Percentiles rank a stretch among this genome's conserved stretches.
phyloP scores from a whole-genome alignment of 2,888 invertebrate genomes.

The Sinohyriopsis cumingii region DNA sequence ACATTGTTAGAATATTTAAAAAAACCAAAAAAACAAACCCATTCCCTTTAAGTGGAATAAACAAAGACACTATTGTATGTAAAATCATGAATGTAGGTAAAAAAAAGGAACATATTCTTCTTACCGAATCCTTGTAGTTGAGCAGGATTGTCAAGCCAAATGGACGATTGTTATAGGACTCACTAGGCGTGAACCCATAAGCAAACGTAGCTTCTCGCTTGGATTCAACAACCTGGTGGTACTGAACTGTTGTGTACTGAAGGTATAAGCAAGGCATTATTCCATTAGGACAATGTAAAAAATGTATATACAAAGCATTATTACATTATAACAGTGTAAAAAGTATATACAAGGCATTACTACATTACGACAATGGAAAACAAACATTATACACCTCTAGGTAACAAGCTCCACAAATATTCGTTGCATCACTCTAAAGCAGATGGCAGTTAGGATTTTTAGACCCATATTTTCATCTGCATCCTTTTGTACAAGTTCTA shows the following conservation, averaged over 20 bases:
- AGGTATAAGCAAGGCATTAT: constrained; percentile 31
- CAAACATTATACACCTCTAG: no score
- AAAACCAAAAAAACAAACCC: no score
- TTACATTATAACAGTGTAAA: background rate
- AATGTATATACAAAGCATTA: background rate
- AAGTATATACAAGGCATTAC: constrained; percentile 29
- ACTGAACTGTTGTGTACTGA: constrained; percentile 89
- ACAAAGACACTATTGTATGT: no score
- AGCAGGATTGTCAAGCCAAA: constrained; percentile 95
- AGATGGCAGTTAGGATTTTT: no score
- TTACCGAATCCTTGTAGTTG: constrained; percentile 87
- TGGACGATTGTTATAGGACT: constrained; percentile 96
- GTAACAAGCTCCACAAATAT: no score
- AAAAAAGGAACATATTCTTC: constrained; percentile 39
- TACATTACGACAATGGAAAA: background rate
- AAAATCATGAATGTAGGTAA: no score
- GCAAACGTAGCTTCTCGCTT: constrained; percentile 94
- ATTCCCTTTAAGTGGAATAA: no score
- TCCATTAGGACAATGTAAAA: background rate
- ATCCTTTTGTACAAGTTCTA: no score
- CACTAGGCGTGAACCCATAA: constrained; percentile 95
- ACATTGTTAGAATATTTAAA: no score
- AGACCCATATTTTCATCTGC: no score
- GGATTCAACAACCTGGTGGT: constrained; percentile 90
- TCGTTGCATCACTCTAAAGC: no score